phyloP scores from a whole-genome alignment of 2,113 vertebrate species.

The Uria aalge region DNA sequence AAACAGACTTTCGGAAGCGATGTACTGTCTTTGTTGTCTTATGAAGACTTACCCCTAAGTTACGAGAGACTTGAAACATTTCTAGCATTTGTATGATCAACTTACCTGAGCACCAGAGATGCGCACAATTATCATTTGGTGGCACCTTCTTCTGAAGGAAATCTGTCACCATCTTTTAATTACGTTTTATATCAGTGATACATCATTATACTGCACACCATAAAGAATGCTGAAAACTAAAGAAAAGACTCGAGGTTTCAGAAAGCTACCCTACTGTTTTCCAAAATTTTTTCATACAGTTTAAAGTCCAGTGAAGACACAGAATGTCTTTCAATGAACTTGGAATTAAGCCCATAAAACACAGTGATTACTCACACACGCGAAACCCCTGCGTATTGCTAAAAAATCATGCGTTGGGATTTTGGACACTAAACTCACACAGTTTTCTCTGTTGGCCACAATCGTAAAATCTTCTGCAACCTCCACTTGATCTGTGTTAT shows the following conservation, averaged over 20 bases:
- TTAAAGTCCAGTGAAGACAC: not conserved
- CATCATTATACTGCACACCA: not conserved
- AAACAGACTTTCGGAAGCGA: not conserved
- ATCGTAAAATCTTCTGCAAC: slow-evolving; percentile 87
- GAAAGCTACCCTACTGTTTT: not conserved
- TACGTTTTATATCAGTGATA: not conserved
- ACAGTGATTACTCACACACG: not conserved
- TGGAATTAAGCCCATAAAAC: not conserved
- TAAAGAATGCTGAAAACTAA: not conserved
- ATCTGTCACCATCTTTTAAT: not conserved
- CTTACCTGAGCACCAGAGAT: not conserved
- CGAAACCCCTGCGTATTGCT: not conserved
- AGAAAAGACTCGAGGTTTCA: not conserved
- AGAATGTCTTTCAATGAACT: not conserved
- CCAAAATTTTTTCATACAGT: not conserved
- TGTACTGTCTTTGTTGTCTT: not conserved
- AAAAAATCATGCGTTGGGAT: not conserved
- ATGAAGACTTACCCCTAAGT: not conserved
- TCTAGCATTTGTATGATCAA: not conserved
- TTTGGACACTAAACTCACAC: slow-evolving; percentile 73
- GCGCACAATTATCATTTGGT: not conserved
- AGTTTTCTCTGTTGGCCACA: slow-evolving; percentile 77
- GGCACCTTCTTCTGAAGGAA: not conserved
- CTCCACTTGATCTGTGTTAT: slow-evolving; percentile 74
- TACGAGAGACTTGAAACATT: not conserved